phyloP scores from a whole-genome alignment of 2,797 vertebrate genomes.

The Chaetophractus vellerosus region DNA sequence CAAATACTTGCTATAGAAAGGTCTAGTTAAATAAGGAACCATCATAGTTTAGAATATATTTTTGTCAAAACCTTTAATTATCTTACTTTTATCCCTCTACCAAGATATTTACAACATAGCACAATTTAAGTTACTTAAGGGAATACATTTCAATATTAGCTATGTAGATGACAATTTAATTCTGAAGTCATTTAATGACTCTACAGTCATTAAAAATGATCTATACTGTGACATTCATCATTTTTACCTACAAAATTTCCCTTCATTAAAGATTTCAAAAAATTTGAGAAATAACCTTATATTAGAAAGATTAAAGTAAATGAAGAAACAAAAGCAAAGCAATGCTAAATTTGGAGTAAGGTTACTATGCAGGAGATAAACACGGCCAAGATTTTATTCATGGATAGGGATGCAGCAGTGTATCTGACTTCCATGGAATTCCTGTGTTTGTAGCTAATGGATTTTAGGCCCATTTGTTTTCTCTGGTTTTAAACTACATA shows the following conservation, averaged over 20 bases:
- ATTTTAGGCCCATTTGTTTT: conserved; percentile 14
- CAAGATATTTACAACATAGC: conserved; percentile 10
- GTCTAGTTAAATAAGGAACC: background rate
- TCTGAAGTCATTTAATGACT: too few relatives aligned
- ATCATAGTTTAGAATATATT: conserved; percentile 30
- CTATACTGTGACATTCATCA: background rate
- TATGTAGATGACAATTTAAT: background rate
- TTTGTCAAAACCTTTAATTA: conserved; percentile 34
- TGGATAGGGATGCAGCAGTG: rapidly evolving
- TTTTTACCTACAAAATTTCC: background rate
- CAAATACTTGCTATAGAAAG: conserved; percentile 22
- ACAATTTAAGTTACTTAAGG: conserved; percentile 22
- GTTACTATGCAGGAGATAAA: background rate
- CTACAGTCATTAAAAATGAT: background rate
- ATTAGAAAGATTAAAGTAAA: background rate
- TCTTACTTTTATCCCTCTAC: background rate
- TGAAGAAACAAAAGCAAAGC: conserved; percentile 31
- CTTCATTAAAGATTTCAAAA: conserved; percentile 12
- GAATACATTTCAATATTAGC: conserved; percentile 9
- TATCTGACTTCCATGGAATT: background rate
- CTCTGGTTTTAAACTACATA: conserved; percentile 31
- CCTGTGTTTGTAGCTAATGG: background rate
- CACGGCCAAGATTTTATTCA: background rate
- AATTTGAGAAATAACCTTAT: background rate
- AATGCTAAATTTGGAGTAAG: background rate